These are phyloP conservation scores for Trichoplusia ni DNA, from an alignment of 1,140 invertebrate genomes.

Conservation along the genomic window DNA sequence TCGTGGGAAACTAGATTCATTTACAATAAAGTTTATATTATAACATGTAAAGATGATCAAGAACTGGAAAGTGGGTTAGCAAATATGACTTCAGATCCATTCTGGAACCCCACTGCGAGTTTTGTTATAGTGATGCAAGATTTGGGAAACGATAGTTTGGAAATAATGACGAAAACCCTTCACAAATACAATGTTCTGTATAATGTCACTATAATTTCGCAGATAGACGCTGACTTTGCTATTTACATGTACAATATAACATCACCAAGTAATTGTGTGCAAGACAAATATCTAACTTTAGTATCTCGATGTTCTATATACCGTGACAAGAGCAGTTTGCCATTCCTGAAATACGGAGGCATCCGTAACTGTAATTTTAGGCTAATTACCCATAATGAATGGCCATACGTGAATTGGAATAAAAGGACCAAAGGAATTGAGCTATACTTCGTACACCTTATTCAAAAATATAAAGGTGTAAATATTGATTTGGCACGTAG, in stretches of 20 bases:
- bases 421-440: background rate
- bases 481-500: background rate
- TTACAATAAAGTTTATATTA: slow-evolving; percentile 30
- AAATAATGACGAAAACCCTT: background rate
- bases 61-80: slow-evolving; percentile 28
- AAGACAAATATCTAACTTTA: background rate
- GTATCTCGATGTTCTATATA: background rate
- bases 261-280: background rate
- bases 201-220: background rate
- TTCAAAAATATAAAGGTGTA: slow-evolving; percentile 17
- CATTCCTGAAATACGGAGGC: background rate
- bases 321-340: background rate
- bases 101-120: slow-evolving; percentile 42
- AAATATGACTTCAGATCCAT: slow-evolving; percentile 23
- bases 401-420: slow-evolving; percentile 5
- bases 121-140: slow-evolving; percentile 36
- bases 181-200: background rate
- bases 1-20: slow-evolving; percentile 10
- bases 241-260: slow-evolving; percentile 5
- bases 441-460: slow-evolving; percentile 11
- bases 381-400: background rate
- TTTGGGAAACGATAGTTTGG: background rate
- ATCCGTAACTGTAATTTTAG: slow-evolving; percentile 27
- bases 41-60: slow-evolving; percentile 18
- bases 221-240: background rate